phyloP scores from a whole-genome alignment of 2,888 invertebrate genomes.

The Tupiocoris notatus region DNA sequence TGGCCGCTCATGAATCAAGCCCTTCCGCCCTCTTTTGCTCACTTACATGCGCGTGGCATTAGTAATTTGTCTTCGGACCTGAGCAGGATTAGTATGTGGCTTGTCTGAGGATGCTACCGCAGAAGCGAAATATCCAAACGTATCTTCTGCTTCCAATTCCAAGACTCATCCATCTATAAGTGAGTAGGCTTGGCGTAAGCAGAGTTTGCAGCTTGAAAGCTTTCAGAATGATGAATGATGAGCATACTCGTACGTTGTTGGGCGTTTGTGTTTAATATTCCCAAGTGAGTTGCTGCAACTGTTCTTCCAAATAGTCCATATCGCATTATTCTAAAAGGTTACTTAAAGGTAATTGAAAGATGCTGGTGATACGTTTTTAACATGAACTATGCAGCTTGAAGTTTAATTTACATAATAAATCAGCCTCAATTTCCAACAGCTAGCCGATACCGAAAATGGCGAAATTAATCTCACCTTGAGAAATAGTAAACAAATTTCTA shows the following conservation, averaged over 20 bases:
- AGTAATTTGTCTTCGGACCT: constrained; percentile 21
- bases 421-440: no score
- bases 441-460: no score
- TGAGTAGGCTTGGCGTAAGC: not conserved
- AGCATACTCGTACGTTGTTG: not conserved
- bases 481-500: no score
- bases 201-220: not conserved
- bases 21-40: not conserved
- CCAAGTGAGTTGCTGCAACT: no score
- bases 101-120: constrained; percentile 6
- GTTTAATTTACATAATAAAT: no score
- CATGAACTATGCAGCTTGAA: no score
- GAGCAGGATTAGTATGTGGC: constrained; percentile 28
- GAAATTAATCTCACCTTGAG: no score
- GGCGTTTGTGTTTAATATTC: not conserved
- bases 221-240: not conserved
- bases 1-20: constrained; percentile 23
- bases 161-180: not conserved
- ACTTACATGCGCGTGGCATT: constrained; percentile 18
- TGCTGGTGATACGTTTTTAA: no score
- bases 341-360: no score
- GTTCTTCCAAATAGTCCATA: no score
- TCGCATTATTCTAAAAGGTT: no score
- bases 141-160: constrained; percentile 7
- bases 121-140: constrained; percentile 9